Evolutionary conservation across 2,888 invertebrate genomes (phyloP).

Genomic region (Lycophotia porphyrea): DNA sequence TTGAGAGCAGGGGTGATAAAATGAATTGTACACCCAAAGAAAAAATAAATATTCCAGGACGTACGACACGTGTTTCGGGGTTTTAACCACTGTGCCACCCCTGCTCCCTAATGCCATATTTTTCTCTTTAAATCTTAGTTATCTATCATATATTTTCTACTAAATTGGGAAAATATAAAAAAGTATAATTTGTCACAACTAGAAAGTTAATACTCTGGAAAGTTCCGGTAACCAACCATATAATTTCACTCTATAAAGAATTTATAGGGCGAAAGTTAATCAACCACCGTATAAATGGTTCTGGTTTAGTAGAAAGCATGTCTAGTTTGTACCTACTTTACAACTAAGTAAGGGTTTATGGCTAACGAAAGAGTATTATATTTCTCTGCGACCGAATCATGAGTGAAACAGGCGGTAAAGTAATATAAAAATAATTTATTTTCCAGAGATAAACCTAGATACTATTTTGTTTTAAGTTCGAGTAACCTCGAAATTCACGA

Average conservation of each 20-base stretch:
- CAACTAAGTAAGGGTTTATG: conserved; percentile 2
- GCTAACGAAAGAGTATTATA: not conserved
- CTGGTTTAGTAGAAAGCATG: conserved; percentile 59
- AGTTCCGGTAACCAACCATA: conserved; percentile 49
- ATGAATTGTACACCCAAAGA: not conserved
- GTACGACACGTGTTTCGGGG: too few species aligned
- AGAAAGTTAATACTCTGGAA: conserved; percentile 53
- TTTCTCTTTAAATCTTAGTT: not conserved
- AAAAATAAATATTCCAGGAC: not conserved
- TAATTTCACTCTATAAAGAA: conserved; percentile 69
- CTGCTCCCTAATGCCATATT: not conserved
- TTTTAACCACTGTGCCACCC: not conserved
- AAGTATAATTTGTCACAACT: conserved; percentile 12
- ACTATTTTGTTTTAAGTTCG: not conserved
- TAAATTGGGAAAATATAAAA: not conserved
- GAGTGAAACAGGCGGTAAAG: not conserved
- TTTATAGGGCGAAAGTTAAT: conserved; percentile 75
- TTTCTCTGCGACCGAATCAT: too few species aligned
- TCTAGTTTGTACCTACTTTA: conserved; percentile 7
- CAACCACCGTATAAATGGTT: conserved; percentile 59
- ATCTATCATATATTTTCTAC: not conserved
- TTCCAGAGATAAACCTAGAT: not conserved
- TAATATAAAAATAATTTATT: not conserved
- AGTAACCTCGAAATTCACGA: conserved; percentile 10
- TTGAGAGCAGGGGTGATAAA: not conserved